These are phyloP conservation scores for Lichenostomus cassidix DNA, from an alignment of 2,113 vertebrate genomes.

Conservation along the genomic window DNA sequence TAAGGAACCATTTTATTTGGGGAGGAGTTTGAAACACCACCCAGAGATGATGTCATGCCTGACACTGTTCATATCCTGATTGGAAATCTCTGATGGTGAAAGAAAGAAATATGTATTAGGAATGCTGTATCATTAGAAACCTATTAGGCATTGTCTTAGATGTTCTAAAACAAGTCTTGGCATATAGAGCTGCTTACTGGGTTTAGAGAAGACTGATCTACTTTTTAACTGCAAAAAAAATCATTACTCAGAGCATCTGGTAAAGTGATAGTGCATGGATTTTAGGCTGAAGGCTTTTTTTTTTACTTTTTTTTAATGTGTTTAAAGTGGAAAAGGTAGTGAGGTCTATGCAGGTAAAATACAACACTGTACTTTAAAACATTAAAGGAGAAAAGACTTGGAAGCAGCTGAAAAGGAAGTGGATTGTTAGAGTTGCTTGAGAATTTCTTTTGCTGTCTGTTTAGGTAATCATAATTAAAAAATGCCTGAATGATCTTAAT, in stretches of 20 bases:
- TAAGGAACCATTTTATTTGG: slow-evolving; percentile 60
- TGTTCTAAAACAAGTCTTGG: slow-evolving; percentile 40
- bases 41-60: slow-evolving; percentile 40
- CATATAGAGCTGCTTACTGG: neutral
- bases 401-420: slow-evolving; percentile 77
- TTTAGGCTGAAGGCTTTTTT: neutral
- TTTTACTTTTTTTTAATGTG: neutral
- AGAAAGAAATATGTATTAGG: neutral
- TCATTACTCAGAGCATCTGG: slow-evolving; percentile 1
- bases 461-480: slow-evolving; percentile 84
- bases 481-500: slow-evolving; percentile 87
- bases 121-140: neutral
- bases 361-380: slow-evolving; percentile 13
- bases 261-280: neutral
- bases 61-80: slow-evolving; percentile 24
- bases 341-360: slow-evolving; percentile 60
- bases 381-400: slow-evolving; percentile 49
- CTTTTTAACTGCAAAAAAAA: neutral
- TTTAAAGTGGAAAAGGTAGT: neutral
- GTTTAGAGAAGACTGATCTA: neutral
- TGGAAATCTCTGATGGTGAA: neutral
- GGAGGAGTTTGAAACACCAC: slow-evolving; percentile 50
- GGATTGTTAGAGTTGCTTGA: slow-evolving; percentile 77
- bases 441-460: slow-evolving; percentile 80
- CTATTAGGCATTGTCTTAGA: neutral